Percentiles rank a stretch among this genome's conserved stretches.
These are phyloP conservation scores for Lampropteryx suffumata DNA, from an alignment of 2,888 invertebrate genomes.

Conservation along the genomic window DNA sequence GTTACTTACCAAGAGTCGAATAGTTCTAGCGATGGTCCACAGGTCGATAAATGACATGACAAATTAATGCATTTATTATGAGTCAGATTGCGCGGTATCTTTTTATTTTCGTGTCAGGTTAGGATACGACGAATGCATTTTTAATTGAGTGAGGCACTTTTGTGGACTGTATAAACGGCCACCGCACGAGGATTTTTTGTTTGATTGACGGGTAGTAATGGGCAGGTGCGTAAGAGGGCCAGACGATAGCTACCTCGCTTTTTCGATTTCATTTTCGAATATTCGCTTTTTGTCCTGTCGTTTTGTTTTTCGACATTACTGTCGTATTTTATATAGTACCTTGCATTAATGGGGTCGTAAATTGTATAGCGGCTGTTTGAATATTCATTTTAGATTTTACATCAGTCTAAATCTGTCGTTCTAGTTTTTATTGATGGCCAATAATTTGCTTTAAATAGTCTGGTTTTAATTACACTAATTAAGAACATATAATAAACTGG, in stretches of 20 bases:
- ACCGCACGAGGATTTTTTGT: conserved; percentile 78
- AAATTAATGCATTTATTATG: conserved; percentile 83
- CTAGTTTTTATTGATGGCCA: conserved; percentile 10
- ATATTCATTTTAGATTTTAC: conserved; percentile 25
- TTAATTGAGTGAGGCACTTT: conserved; percentile 82
- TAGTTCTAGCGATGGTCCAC: conserved; percentile 20
- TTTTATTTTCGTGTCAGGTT: conserved; percentile 74
- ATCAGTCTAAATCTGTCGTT: conserved; percentile 20
- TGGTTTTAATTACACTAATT: conserved; percentile 9
- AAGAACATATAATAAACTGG: neutral
- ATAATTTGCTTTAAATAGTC: conserved; percentile 3
- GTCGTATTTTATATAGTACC: conserved; percentile 59
- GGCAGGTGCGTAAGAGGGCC: conserved; percentile 76
- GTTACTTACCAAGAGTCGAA: conserved; percentile 68
- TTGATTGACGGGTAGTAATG: conserved; percentile 82
- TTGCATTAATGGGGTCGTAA: conserved; percentile 52
- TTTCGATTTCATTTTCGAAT: conserved; percentile 61
- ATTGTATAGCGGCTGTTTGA: conserved; percentile 40
- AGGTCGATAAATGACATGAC: conserved; percentile 77
- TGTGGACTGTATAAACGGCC: conserved; percentile 80
- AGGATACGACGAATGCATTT: conserved; percentile 77
- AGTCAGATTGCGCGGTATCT: conserved; percentile 67
- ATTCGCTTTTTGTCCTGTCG: conserved; percentile 64
- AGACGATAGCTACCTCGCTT: conserved; percentile 77
- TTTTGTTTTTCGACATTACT: conserved; percentile 59